Evolutionary conservation across 30 jellyfish, hydroid and myxozoan species (phyloP), one percentile per base, ranked within the genome.

Genomic region (Clytia hemisphaerica): DNA sequence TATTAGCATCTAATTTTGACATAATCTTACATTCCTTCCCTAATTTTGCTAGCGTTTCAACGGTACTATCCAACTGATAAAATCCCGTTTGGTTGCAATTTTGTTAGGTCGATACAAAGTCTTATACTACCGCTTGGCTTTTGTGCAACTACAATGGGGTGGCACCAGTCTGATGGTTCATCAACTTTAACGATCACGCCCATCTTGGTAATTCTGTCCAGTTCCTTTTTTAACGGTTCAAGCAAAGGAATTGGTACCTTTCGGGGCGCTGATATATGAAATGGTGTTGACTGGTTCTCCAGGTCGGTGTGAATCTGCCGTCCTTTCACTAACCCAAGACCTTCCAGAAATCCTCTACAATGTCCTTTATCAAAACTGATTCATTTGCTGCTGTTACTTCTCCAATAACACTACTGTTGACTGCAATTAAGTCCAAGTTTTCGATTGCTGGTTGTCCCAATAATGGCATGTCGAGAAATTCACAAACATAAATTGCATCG

Each of bases 111-210:
- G n/a, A n/a, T n/a, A n/a, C n/a, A n/a, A n/a, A n/a, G n/a, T n/a
- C n/a, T n/a, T n/a, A n/a, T n/a, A n/a, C n/a, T n/a, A n/a, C n/a
- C n/a, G n/a, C n/a, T n/a, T n/a, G n/a, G n/a, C n/a, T n/a, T n/a
- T n/a, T n/a, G n/a, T n/a, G 53, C 53, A 7, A 40, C 53, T 12
- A 77, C 92, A 2, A 77, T 64, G 16, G 85, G 79, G 44, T 65
- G 85, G 64, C 92, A 77, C 84, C 92, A 66, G 55, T 77, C 92
- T 4, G 83, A 34, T 4, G 81, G 86, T 32, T 61, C 33, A 22
- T 58, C 83, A 58, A 73, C 70, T 27, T 28, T 59, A 31, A 16
- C 66, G 37, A 64, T 76, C n/a, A 76, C 90, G 10, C 75, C 90
- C 79, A 76, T 36, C 15, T 64, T 29, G 26, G 25, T 61, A 76